Base-by-base conservation (phyloP, 2,888 invertebrate species). In the Cryptophagus acutangulus region DNA sequence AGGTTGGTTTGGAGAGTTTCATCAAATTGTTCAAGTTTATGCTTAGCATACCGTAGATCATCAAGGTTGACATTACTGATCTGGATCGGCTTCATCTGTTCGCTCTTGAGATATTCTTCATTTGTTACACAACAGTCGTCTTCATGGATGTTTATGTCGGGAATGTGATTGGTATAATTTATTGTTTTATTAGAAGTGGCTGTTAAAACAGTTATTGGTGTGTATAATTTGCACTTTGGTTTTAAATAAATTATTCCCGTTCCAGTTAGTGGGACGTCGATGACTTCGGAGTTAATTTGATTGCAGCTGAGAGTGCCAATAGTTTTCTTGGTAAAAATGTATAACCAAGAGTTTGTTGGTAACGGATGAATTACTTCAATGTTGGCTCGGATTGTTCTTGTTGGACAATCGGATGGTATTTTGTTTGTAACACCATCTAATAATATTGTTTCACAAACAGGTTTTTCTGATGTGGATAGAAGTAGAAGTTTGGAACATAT, bases 1-100 rank as follows among this genome's bases (percentile, higher is more conserved):
- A n/a, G n/a, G n/a, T n/a, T n/a, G n/a, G n/a, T n/a, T n/a, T n/a
- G n/a, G n/a, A n/a, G n/a, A n/a, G n/a, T 25, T 16, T 36, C 36
- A 14, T 43, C 30, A 28, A 43, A 43, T 34, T 42, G 42, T 20
- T 41, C 17, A 2, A 42, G 20, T 15, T 42, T 42, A 9, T 42
- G 40, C 13, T 42, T 13, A 1, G 41, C 18, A 24, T 43, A 26
- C n/a, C 41, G 20, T 2, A 42, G 25, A 12, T 42, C 41, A 8
- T 42, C 29, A 8, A 42, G 8, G 14, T 42, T 35, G 14, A 35
- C 28, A 16, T 33, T 14, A 42, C 17, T 29, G 9, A 42, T 6
- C 3, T 31, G n/a, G 16, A 31, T 31, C 3, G 17, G 33, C 14
- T 12, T 12, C 16, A 34, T 13, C 20, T 34, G 18, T 34, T 17